phyloP scores from a whole-genome alignment of 2,888 invertebrate species.

The Belgica antarctica region DNA sequence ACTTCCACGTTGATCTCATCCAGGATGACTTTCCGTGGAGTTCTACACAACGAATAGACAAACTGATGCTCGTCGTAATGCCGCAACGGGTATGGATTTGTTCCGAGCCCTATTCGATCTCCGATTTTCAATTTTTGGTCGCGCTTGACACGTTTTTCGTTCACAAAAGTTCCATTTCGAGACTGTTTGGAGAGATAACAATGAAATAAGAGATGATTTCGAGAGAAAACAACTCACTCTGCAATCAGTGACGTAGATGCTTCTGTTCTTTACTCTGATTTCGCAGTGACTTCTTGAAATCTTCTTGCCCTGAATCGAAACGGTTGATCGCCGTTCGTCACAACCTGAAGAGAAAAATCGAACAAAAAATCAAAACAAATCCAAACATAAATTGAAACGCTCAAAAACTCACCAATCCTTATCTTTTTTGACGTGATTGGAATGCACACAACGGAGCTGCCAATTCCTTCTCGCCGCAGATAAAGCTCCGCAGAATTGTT shows the following conservation, averaged over 20 bases:
- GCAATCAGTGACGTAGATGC: background rate
- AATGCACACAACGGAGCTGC: background rate
- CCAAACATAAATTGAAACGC: background rate
- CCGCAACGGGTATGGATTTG: background rate
- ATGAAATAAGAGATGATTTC: background rate
- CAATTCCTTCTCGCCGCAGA: background rate
- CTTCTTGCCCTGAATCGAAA: background rate
- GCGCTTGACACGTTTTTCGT: background rate
- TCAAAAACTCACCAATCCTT: conserved; percentile 1
- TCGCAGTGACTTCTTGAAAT: background rate
- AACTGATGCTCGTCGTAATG: background rate
- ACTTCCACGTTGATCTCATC: background rate
- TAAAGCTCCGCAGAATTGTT: conserved; percentile 2
- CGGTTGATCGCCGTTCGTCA: background rate
- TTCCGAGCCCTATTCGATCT: background rate
- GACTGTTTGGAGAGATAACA: background rate
- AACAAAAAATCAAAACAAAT: conserved; percentile 1
- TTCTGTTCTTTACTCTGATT: background rate
- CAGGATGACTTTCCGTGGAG: background rate
- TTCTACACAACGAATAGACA: background rate
- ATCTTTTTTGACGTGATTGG: background rate
- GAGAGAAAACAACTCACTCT: background rate
- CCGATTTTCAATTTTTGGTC: background rate
- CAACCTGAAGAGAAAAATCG: background rate
- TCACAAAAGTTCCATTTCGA: background rate